These are phyloP conservation scores for Beris morrisii DNA, from an alignment of 2,888 invertebrate species.

Conservation along the genomic window DNA sequence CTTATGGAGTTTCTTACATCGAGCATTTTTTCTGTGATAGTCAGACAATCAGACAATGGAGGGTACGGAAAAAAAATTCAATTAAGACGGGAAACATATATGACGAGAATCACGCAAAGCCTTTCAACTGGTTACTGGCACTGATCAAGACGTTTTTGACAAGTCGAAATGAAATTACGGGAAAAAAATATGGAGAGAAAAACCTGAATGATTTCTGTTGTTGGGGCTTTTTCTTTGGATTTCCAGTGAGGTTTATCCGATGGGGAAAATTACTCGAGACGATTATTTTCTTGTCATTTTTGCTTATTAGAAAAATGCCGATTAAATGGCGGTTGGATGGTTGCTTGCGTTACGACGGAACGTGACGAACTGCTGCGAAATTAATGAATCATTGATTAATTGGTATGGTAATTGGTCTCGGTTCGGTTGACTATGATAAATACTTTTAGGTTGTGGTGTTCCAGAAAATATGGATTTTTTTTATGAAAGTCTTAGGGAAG, in stretches of 20 bases:
- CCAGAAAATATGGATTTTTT: too few species aligned
- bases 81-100: constrained; percentile 28
- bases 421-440: too few species aligned
- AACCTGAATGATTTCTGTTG: neutral
- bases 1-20: too few species aligned
- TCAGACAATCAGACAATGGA: too few species aligned
- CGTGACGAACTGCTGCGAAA: too few species aligned
- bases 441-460: too few species aligned
- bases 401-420: too few species aligned
- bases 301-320: constrained; percentile 17
- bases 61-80: constrained; percentile 28
- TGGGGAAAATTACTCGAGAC: constrained; percentile 3
- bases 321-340: neutral
- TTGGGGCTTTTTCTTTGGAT: neutral
- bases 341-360: too few species aligned
- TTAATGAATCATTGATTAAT: too few species aligned
- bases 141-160: constrained; percentile 35
- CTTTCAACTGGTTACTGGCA: constrained; percentile 30
- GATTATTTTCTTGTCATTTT: constrained; percentile 18
- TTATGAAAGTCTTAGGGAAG: too few species aligned
- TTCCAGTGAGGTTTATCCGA: neutral
- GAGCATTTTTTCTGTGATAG: too few species aligned
- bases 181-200: neutral
- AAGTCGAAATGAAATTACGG: neutral
- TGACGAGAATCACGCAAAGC: constrained; percentile 31